Conservation (phyloP, 2,888 invertebrate species). For the Amphiduros pacificus region DNA sequence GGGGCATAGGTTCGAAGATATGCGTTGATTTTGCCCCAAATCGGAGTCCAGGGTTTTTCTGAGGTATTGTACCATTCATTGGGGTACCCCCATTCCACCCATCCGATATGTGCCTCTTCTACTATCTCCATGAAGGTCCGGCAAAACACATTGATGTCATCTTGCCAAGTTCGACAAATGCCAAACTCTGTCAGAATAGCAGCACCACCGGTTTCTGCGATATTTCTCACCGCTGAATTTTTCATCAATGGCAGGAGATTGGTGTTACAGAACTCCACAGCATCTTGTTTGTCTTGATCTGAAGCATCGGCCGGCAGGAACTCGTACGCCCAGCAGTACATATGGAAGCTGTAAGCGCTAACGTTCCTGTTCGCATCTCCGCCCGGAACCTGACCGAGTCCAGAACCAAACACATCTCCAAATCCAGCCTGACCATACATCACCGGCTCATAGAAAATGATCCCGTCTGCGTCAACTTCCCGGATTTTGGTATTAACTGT, state of each 20-base stretch:
- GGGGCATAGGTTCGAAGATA: constrained; percentile 35
- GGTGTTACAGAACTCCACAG: no score
- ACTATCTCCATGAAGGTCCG: constrained; percentile 27
- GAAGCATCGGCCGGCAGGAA: constrained; percentile 20
- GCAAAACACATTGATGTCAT: constrained; percentile 28
- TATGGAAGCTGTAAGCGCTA: background rate
- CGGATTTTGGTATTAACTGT: constrained; percentile 6
- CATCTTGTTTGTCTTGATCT: constrained; percentile 23
- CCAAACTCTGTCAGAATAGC: constrained; percentile 42
- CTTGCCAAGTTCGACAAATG: constrained; percentile 30
- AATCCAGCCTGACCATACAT: background rate
- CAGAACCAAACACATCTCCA: background rate
- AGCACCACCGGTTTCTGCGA: constrained; percentile 37
- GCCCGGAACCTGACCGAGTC: background rate
- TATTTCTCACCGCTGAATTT: no score
- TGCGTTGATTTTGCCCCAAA: constrained; percentile 15
- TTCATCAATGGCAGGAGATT: no score
- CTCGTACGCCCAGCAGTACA: background rate
- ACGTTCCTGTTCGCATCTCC: no score
- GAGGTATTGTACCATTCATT: constrained; percentile 25
- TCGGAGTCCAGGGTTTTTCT: no score
- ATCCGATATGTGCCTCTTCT: constrained; percentile 34
- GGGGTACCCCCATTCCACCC: constrained; percentile 41
- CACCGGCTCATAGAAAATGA: background rate
- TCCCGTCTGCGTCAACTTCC: background rate